These are phyloP conservation scores for Megalops atlanticus DNA, from an alignment of 2,113 vertebrate species.

Conservation along the genomic window DNA sequence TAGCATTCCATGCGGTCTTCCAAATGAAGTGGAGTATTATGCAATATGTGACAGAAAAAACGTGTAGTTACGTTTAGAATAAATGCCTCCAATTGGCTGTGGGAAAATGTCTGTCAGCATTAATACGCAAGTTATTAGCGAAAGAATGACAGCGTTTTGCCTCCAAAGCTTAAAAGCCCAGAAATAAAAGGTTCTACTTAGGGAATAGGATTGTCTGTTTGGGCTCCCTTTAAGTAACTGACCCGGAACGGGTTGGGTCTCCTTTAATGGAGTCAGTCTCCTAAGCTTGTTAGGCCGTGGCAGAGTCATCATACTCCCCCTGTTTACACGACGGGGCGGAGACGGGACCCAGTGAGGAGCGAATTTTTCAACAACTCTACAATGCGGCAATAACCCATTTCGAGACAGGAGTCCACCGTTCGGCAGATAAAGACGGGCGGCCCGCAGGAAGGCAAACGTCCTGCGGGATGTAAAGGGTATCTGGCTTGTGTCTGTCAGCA, in stretches of 20 bases:
- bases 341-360: slow-evolving; percentile 49
- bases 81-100: background rate
- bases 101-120: background rate
- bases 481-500: background rate
- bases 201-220: slow-evolving; percentile 38
- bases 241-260: slow-evolving; percentile 54
- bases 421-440: background rate
- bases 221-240: slow-evolving; percentile 47
- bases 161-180: slow-evolving; percentile 42
- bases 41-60: background rate
- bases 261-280: slow-evolving; percentile 20
- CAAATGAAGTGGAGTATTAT: background rate
- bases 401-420: background rate
- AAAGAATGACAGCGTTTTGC: background rate
- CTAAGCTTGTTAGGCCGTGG: slow-evolving; percentile 23
- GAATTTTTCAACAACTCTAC: slow-evolving; percentile 1
- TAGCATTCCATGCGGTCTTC: background rate
- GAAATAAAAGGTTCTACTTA: slow-evolving; percentile 20
- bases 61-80: background rate
- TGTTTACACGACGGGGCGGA: slow-evolving; percentile 64
- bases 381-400: background rate
- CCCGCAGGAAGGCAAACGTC: background rate
- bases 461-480: background rate
- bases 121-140: slow-evolving; percentile 8
- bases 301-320: slow-evolving; percentile 76